Percentiles rank a stretch among this genome's conserved stretches.
Evolutionary conservation across 2,113 vertebrate species (phyloP).

Genomic region (Salvelinus sp.): DNA sequence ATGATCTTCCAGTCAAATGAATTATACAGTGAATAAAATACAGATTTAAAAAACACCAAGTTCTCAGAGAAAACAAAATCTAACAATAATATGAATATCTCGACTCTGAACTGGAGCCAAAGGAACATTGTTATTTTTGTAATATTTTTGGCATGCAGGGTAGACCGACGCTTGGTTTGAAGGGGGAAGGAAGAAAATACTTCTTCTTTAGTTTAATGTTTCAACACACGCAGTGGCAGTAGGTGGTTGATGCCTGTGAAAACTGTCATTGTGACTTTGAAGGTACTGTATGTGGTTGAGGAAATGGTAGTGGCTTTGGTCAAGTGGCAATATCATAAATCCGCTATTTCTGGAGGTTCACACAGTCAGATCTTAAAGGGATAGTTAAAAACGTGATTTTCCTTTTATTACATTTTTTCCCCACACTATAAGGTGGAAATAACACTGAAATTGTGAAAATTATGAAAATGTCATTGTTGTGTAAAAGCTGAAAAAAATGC

Average conservation of each 20-base stretch:
- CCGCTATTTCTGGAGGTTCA: neutral
- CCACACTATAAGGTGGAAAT: too few species aligned
- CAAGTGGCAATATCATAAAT: neutral
- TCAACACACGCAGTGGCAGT: neutral
- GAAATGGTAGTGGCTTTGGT: neutral
- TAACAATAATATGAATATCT: conserved; percentile 48
- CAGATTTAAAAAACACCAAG: conserved; percentile 42
- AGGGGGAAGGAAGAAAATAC: conserved; percentile 16
- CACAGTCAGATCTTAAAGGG: neutral
- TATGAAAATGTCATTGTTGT: too few species aligned
- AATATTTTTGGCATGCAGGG: conserved; percentile 34
- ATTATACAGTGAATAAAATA: conserved; percentile 51
- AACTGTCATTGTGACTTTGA: neutral
- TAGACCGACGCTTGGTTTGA: conserved; percentile 16
- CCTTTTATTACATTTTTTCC: too few species aligned
- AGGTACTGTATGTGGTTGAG: neutral
- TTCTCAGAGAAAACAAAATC: conserved; percentile 38
- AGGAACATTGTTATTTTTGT: conserved; percentile 36
- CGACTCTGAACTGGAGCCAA: conserved; percentile 37
- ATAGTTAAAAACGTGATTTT: too few species aligned
- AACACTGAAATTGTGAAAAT: too few species aligned
- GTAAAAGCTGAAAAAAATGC: too few species aligned
- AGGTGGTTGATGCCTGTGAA: neutral
- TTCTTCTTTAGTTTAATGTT: neutral
- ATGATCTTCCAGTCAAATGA: conserved; percentile 39